phyloP scores from a whole-genome alignment of 2,797 vertebrate genomes.

The Cuniculus paca region DNA sequence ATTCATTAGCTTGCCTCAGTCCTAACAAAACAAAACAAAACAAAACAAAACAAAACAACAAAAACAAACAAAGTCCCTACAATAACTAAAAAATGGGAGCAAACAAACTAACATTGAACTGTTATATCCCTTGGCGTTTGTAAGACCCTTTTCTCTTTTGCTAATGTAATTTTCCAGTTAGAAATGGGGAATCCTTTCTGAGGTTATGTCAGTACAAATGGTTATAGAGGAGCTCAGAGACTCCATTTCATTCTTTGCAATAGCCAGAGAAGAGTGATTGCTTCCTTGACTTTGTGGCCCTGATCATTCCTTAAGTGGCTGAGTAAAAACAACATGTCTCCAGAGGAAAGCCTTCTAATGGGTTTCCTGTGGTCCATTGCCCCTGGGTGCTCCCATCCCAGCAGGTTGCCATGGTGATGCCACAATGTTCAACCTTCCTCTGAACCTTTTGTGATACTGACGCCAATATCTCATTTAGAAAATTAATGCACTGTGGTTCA shows the following conservation, averaged over 20 bases:
- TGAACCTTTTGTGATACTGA: constrained; percentile 63
- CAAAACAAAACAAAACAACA: neutral
- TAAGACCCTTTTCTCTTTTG: constrained; percentile 47
- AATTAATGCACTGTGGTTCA: constrained; percentile 52
- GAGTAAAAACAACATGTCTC: constrained; percentile 72
- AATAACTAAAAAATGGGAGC: constrained; percentile 36
- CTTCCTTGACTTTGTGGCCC: constrained; percentile 77
- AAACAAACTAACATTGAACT: constrained; percentile 16
- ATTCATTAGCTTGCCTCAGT: neutral
- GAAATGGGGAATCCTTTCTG: constrained; percentile 55
- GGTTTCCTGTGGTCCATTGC: constrained; percentile 69
- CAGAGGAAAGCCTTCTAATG: constrained; percentile 78
- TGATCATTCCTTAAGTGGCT: constrained; percentile 72
- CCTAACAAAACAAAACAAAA: constrained; percentile 15
- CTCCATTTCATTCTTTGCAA: constrained; percentile 53
- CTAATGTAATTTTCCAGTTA: constrained; percentile 69
- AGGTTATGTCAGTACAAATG: constrained; percentile 64
- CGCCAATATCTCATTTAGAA: constrained; percentile 71
- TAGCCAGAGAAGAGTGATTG: constrained; percentile 75
- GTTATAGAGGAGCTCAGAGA: constrained; percentile 55
- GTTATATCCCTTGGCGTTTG: neutral
- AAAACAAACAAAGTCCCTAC: neutral
- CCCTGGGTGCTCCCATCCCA: constrained; percentile 47
- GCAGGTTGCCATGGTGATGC: constrained; percentile 52
- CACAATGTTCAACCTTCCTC: neutral